Evolutionary conservation across 2,797 vertebrate species (phyloP).

Genomic region (Tenualosa ilisha): DNA sequence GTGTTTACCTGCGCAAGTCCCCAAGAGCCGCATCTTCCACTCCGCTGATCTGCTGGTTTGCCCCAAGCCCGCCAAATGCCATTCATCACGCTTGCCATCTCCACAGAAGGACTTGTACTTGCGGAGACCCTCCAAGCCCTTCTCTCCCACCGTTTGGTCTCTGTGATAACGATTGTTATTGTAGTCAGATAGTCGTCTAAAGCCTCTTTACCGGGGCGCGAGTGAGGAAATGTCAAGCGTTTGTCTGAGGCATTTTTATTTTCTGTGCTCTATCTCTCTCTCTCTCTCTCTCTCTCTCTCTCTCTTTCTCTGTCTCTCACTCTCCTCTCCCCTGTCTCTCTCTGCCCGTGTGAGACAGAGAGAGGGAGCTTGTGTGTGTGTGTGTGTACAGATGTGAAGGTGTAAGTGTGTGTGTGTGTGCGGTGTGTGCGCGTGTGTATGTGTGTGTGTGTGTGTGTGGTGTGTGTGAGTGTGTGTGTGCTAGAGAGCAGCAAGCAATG

Average conservation of each 20-base stretch:
- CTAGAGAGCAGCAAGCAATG: neutral
- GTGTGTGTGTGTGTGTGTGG: conserved; percentile 24
- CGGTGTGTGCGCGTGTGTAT: neutral
- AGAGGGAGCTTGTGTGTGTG: too few species aligned
- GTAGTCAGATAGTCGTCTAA: neutral
- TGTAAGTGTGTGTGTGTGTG: too few species aligned
- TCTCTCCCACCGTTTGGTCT: neutral
- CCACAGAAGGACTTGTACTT: conserved; percentile 30
- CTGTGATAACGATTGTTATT: conserved; percentile 24
- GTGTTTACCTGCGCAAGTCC: neutral
- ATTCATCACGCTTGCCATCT: conserved; percentile 10
- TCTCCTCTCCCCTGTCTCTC: neutral
- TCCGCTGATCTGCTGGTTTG: neutral
- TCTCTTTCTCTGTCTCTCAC: neutral
- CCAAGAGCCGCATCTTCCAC: neutral
- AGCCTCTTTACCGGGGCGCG: conserved; percentile 7
- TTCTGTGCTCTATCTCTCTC: neutral
- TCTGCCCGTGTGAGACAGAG: neutral
- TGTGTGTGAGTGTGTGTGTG: conserved; percentile 33
- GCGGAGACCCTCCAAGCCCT: conserved; percentile 10
- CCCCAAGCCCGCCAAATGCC: neutral
- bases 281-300: neutral
- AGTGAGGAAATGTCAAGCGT: conserved; percentile 26
- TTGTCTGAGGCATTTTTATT: conserved; percentile 33
- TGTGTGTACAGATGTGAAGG: too few species aligned